phyloP scores from a whole-genome alignment of 2,888 invertebrate species.

The Melanchra persicariae region DNA sequence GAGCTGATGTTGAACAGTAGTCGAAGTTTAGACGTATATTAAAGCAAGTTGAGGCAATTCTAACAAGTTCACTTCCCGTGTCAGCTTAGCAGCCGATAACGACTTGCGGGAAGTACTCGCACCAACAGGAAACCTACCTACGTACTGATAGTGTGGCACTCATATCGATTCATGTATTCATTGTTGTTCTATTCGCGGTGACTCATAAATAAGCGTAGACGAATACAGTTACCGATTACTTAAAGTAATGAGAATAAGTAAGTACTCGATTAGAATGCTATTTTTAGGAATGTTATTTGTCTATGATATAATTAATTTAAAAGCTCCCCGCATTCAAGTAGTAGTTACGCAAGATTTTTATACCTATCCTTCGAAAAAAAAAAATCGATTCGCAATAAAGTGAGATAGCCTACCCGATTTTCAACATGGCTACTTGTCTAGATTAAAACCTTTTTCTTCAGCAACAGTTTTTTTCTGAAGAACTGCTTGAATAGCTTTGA shows the following conservation, averaged over 20 bases:
- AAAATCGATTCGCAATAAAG: slow-evolving; percentile 25
- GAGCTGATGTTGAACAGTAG: slow-evolving; percentile 28
- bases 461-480: slow-evolving; percentile 30
- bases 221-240: slow-evolving; percentile 22
- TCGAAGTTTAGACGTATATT: slow-evolving; percentile 36
- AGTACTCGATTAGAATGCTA: slow-evolving; percentile 16
- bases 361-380: slow-evolving; percentile 12
- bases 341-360: neutral
- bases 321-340: neutral
- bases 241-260: slow-evolving; percentile 46
- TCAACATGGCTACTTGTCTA: slow-evolving; percentile 9
- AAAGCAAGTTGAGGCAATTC: slow-evolving; percentile 37
- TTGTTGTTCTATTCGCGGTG: slow-evolving; percentile 21
- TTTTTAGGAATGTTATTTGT: neutral
- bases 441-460: slow-evolving; percentile 46
- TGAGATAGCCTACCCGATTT: slow-evolving; percentile 16
- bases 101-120: slow-evolving; percentile 25
- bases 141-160: neutral
- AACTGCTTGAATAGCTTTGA: slow-evolving; percentile 28
- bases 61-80: slow-evolving; percentile 36
- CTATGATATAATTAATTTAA: slow-evolving; percentile 19
- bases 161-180: slow-evolving; percentile 37
- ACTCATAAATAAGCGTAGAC: slow-evolving; percentile 22
- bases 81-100: slow-evolving; percentile 54
- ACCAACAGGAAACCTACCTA: slow-evolving; percentile 28